Percentiles rank a stretch among this genome's conserved stretches.
Conservation (phyloP, 2,888 invertebrate species). For the Melanchra persicariae region DNA sequence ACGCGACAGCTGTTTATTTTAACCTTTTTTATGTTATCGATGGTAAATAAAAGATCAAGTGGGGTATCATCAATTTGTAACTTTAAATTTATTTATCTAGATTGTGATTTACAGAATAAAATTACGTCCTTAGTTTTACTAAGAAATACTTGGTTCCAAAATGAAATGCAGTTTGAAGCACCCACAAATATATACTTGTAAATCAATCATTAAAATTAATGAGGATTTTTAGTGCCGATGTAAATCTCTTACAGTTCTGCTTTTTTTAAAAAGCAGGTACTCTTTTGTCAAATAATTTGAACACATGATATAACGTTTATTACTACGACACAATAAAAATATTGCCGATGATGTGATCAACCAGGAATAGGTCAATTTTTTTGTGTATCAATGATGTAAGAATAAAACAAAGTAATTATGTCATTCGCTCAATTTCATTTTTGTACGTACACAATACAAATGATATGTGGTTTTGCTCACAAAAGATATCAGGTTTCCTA, state of each 20-base stretch:
- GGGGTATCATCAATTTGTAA: too few relatives aligned
- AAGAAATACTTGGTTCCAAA: too few relatives aligned
- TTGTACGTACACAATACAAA: neutral
- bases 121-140: too few relatives aligned
- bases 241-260: neutral
- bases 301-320: neutral
- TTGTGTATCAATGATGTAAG: conserved; percentile 18
- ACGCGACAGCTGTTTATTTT: too few relatives aligned
- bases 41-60: too few relatives aligned
- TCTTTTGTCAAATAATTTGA: too few relatives aligned
- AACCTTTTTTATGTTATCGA: too few relatives aligned
- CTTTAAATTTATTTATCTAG: too few relatives aligned
- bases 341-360: conserved; percentile 6
- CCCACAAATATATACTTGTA: neutral
- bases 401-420: neutral
- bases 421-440: neutral
- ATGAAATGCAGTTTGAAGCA: too few relatives aligned
- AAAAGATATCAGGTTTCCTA: neutral
- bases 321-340: neutral
- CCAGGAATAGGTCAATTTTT: conserved; percentile 22
- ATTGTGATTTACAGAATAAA: too few relatives aligned
- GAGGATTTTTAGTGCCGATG: neutral
- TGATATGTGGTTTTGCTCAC: neutral
- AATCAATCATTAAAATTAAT: conserved; percentile 13
- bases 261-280: too few relatives aligned